These are phyloP conservation scores for Anarrhichthys ocellatus DNA, from an alignment of 2,113 vertebrate genomes.

Conservation along the genomic window DNA sequence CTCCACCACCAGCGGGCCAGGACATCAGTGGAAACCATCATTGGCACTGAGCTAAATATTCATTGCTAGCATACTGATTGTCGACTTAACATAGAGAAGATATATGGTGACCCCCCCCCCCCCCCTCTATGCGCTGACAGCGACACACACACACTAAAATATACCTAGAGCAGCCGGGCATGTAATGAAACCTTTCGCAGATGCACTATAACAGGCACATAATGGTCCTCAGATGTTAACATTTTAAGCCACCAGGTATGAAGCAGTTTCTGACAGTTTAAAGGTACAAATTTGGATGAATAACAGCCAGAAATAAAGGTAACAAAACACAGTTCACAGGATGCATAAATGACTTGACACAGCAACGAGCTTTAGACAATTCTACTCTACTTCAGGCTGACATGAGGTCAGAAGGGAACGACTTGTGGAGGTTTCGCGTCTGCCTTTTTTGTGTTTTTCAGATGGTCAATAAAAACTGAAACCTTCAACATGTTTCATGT, in stretches of 20 bases:
- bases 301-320: not conserved
- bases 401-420: slow-evolving; percentile 19
- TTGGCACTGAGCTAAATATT: slow-evolving; percentile 51
- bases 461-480: slow-evolving; percentile 32
- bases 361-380: not conserved
- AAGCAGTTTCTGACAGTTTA: not conserved
- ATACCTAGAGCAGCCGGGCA: not conserved
- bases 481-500: slow-evolving; percentile 18
- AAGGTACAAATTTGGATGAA: not conserved
- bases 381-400: not conserved
- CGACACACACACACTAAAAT: slow-evolving; percentile 1
- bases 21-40: slow-evolving; percentile 59
- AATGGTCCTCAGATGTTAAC: not conserved
- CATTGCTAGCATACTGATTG: slow-evolving; percentile 47
- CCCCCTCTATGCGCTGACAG: slow-evolving; percentile 12
- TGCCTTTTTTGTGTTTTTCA: not conserved
- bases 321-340: not conserved
- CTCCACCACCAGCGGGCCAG: slow-evolving; percentile 47
- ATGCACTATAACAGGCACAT: not conserved
- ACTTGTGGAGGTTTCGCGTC: not conserved
- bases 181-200: not conserved
- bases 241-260: not conserved
- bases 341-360: not conserved
- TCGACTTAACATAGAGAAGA: slow-evolving; percentile 47
- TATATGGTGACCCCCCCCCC: slow-evolving; percentile 21